Conservation (phyloP, 2,797 vertebrate genomes). For the Argya squamiceps region DNA sequence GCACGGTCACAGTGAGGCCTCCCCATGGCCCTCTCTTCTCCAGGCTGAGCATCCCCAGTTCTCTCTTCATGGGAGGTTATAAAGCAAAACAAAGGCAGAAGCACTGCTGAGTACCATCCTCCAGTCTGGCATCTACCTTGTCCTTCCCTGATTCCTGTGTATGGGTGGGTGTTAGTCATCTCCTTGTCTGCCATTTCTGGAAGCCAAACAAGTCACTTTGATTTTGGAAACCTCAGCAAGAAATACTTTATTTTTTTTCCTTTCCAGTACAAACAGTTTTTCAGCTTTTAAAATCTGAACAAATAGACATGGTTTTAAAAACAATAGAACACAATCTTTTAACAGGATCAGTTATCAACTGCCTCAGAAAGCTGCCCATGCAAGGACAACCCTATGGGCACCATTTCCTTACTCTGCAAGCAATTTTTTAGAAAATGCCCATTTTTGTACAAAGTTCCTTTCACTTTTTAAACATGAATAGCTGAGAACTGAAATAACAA, state of each 20-base stretch:
- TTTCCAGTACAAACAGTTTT: constrained; percentile 45
- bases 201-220: neutral
- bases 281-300: constrained; percentile 41
- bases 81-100: neutral
- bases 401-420: neutral
- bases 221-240: constrained; percentile 13
- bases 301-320: constrained; percentile 40
- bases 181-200: neutral
- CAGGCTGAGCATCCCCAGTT: neutral
- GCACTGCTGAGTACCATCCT: neutral
- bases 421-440: neutral
- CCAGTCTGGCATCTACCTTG: neutral
- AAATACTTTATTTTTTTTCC: constrained; percentile 37
- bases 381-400: neutral
- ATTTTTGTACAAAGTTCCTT: constrained; percentile 4
- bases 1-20: accelerated
- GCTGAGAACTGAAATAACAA: constrained; percentile 42
- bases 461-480: neutral
- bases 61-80: neutral
- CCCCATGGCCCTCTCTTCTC: neutral
- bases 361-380: neutral
- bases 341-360: neutral
- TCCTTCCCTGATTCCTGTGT: neutral
- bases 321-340: neutral
- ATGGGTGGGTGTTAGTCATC: neutral